Evolutionary conservation across 1,140 invertebrate genomes (phyloP).

Genomic region (Drosophila nasuta): DNA sequence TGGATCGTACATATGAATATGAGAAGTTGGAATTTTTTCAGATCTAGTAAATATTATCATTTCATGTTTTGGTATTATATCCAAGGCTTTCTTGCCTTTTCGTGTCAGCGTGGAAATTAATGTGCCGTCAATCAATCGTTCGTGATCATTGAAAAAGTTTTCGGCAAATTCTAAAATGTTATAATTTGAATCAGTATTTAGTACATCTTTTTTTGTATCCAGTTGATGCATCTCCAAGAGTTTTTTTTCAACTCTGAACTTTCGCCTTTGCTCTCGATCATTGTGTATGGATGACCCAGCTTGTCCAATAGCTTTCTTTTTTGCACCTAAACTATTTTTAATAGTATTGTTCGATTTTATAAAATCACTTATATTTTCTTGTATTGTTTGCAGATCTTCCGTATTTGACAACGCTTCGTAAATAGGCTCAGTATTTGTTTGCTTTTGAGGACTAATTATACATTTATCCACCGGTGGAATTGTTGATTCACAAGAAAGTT

Average conservation of each 20-base stretch:
- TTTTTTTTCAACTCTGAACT: constrained; percentile 93
- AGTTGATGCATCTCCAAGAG: constrained; percentile 90
- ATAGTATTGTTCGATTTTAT: constrained; percentile 3
- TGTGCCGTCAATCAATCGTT: constrained; percentile 92
- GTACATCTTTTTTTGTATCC: constrained; percentile 85
- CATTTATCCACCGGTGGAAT: constrained; percentile 85
- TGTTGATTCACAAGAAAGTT: constrained; percentile 89
- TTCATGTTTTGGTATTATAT: constrained; percentile 94
- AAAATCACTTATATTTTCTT: constrained; percentile 13
- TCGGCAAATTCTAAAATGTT: constrained; percentile 97
- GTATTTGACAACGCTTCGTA: constrained; percentile 90
- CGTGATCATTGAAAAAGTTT: constrained; percentile 96
- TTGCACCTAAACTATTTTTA: not conserved
- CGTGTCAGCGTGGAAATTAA: constrained; percentile 95
- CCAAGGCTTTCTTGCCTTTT: constrained; percentile 90
- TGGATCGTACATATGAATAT: constrained; percentile 97
- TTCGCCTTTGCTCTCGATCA: constrained; percentile 91
- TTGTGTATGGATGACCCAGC: constrained; percentile 3
- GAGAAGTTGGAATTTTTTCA: constrained; percentile 95
- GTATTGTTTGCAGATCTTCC: constrained; percentile 3
- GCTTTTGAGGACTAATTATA: constrained; percentile 68
- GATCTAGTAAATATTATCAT: constrained; percentile 96
- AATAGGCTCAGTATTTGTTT: constrained; percentile 88
- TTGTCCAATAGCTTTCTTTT: constrained; percentile 19
- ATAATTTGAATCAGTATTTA: constrained; percentile 86